phyloP scores from a whole-genome alignment of 2,797 vertebrate species.

The Serranus cabrilla region DNA sequence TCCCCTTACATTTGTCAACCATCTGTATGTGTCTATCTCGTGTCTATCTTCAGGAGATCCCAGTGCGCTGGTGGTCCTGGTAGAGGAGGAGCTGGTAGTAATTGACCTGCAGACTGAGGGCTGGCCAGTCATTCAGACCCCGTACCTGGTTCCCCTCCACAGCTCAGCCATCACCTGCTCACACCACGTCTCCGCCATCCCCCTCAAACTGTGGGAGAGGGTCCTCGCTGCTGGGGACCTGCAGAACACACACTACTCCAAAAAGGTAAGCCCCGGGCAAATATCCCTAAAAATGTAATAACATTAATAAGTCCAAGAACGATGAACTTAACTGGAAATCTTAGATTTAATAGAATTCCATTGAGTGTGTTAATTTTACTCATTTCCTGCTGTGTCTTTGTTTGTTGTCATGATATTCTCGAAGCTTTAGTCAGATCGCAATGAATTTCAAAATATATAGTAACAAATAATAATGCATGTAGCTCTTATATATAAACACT shows the following conservation, averaged over 20 bases:
- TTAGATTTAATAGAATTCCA: no score
- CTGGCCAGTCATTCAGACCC: conserved; percentile 95
- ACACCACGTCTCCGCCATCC: conserved; percentile 95
- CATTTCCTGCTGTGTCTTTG: not conserved
- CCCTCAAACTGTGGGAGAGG: conserved; percentile 96
- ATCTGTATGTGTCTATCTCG: not conserved
- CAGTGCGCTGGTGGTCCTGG: conserved; percentile 93
- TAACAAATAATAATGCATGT: not conserved
- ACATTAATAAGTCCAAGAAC: no score
- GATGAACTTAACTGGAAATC: not conserved
- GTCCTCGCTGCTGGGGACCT: conserved; percentile 89
- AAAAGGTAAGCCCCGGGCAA: conserved; percentile 82
- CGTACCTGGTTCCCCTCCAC: conserved; percentile 96
- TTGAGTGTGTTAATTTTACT: not conserved
- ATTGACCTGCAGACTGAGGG: conserved; percentile 92
- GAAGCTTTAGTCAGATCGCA: not conserved
- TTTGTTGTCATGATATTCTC: not conserved
- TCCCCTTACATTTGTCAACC: no score
- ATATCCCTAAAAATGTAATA: no score
- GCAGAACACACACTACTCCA: conserved; percentile 93
- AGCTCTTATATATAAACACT: no score
- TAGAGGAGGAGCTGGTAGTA: conserved; percentile 96
- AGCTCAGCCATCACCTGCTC: conserved; percentile 99
- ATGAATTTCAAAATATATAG: not conserved
- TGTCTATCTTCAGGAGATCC: conserved; percentile 81